Evolutionary conservation across 2,113 vertebrate species (phyloP).

Genomic region (Chlamydotis undulata): DNA sequence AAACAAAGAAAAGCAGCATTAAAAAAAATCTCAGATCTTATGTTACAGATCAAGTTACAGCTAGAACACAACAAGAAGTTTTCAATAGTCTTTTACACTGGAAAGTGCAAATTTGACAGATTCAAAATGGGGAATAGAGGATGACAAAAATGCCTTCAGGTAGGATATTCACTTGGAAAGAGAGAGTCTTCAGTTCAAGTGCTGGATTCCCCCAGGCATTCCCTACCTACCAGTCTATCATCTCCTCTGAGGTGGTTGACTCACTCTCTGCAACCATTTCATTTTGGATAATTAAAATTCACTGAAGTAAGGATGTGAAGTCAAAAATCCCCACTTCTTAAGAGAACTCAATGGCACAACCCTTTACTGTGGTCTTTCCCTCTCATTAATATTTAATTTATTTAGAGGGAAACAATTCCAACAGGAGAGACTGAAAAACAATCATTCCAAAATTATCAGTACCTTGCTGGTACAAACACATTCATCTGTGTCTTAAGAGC

Average conservation of each 20-base stretch:
- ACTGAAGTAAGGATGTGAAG: neutral
- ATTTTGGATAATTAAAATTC: neutral
- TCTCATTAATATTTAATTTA: neutral
- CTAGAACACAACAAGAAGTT: neutral
- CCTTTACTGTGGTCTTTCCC: neutral
- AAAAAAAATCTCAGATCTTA: neutral
- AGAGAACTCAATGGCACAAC: neutral
- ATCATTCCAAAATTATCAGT: neutral
- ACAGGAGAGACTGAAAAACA: neutral
- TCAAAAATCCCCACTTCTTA: neutral
- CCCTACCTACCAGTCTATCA: neutral
- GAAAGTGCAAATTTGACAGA: neutral
- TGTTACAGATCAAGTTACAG: neutral
- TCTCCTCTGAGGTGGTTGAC: neutral
- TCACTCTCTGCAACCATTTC: neutral
- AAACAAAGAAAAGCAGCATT: neutral
- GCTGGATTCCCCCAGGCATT: neutral
- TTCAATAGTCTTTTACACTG: neutral
- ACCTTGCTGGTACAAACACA: neutral
- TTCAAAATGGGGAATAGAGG: neutral
- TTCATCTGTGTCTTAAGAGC: neutral
- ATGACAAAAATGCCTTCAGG: neutral
- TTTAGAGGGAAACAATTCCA: neutral
- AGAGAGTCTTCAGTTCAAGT: neutral
- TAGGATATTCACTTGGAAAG: neutral